These are phyloP conservation scores for Orgyia antiqua DNA, from an alignment of 2,888 invertebrate species.

Conservation along the genomic window DNA sequence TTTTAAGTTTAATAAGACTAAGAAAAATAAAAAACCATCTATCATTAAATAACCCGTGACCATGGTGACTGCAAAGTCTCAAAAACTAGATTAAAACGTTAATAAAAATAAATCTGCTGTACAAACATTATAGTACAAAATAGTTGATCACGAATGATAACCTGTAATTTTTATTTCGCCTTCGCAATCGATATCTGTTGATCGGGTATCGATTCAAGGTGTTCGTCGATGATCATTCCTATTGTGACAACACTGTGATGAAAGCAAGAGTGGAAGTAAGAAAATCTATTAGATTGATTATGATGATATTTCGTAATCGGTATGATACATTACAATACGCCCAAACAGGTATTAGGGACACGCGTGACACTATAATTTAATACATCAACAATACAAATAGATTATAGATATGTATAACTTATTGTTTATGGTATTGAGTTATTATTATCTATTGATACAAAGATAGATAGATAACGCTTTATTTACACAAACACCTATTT, in stretches of 20 bases:
- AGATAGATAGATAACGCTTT: too few relatives aligned
- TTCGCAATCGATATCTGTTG: slow-evolving; percentile 39
- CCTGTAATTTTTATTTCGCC: slow-evolving; percentile 26
- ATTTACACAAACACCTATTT: too few relatives aligned
- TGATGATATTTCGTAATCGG: slow-evolving; percentile 47
- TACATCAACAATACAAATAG: slow-evolving; percentile 32
- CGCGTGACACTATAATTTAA: slow-evolving; percentile 52
- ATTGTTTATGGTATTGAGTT: neutral
- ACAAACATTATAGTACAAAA: too few relatives aligned
- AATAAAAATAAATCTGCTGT: too few relatives aligned
- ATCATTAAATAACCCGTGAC: too few relatives aligned
- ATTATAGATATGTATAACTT: slow-evolving; percentile 12
- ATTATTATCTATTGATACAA: neutral
- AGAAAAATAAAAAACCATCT: too few relatives aligned
- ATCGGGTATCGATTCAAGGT: too few relatives aligned
- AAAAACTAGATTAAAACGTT: too few relatives aligned
- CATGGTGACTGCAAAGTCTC: too few relatives aligned
- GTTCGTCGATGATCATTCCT: slow-evolving; percentile 42
- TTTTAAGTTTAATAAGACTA: too few relatives aligned
- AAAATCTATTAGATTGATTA: slow-evolving; percentile 47
- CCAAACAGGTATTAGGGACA: slow-evolving; percentile 42
- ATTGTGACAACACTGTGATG: slow-evolving; percentile 46
- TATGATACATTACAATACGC: slow-evolving; percentile 41
- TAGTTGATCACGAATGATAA: slow-evolving; percentile 28
- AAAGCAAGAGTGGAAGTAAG: slow-evolving; percentile 49